A percentile compares a stretch with the other conserved stretches of the same genome.
These are phyloP conservation scores for Xyliphius kryptos DNA, from an alignment of 2,113 vertebrate species.

Conservation along the genomic window DNA sequence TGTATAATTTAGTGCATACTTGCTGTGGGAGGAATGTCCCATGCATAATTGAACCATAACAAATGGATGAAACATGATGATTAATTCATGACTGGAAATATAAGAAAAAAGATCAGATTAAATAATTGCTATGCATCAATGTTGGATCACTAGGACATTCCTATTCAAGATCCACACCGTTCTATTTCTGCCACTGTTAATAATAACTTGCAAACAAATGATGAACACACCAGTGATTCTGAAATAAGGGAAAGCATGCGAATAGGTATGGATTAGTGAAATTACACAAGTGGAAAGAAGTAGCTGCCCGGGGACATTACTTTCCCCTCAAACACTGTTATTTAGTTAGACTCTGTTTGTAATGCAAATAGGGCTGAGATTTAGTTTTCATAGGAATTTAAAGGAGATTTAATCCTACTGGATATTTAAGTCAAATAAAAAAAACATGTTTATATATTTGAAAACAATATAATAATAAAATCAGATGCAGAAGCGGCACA, in stretches of 20 bases:
- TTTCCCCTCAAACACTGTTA: background rate
- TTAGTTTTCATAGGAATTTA: background rate
- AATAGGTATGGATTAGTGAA: slow-evolving; percentile 22
- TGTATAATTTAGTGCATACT: slow-evolving; percentile 25
- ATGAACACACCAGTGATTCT: slow-evolving; percentile 11
- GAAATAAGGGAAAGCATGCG: slow-evolving; percentile 10
- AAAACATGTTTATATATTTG: no score
- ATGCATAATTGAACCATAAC: slow-evolving; percentile 36
- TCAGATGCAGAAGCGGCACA: no score
- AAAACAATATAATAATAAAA: no score
- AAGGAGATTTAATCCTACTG: no score
- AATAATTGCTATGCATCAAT: slow-evolving; percentile 29
- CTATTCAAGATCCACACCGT: slow-evolving; percentile 32
- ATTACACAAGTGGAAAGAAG: background rate
- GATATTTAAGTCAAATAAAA: no score
- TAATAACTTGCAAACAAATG: slow-evolving; percentile 27
- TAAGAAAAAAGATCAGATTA: slow-evolving; percentile 32
- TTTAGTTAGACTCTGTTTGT: background rate
- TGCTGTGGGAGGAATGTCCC: slow-evolving; percentile 9
- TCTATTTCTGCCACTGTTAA: slow-evolving; percentile 25
- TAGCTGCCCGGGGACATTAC: slow-evolving; percentile 3
- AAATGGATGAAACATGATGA: slow-evolving; percentile 35
- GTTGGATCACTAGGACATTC: slow-evolving; percentile 33
- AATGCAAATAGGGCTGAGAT: background rate
- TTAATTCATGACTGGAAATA: slow-evolving; percentile 40